Conservation (phyloP, 1,140 invertebrate genomes). For the Monochamus saltuarius region DNA sequence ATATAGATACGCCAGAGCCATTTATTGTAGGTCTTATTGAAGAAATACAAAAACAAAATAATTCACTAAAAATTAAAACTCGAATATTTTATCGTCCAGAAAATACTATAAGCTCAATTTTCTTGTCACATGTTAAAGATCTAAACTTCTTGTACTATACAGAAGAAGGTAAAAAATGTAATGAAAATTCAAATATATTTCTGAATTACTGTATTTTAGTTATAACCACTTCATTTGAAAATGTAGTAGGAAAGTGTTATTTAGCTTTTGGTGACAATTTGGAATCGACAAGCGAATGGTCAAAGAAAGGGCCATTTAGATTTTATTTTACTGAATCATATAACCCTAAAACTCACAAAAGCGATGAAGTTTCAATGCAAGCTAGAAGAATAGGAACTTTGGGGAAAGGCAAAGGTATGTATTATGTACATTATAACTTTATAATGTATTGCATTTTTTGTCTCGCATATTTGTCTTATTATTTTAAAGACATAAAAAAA, state of each 20-base stretch:
- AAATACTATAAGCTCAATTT: slow-evolving; percentile 63
- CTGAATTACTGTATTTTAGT: slow-evolving; percentile 26
- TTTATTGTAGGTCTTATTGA: slow-evolving; percentile 59
- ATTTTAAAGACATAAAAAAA: no score
- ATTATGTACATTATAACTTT: no score
- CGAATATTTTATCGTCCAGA: slow-evolving; percentile 77
- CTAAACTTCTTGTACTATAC: slow-evolving; percentile 78
- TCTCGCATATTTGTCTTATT: no score
- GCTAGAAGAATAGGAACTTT: slow-evolving; percentile 60
- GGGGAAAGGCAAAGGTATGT: slow-evolving; percentile 69
- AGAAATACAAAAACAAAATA: slow-evolving; percentile 35
- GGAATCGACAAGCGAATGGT: slow-evolving; percentile 22
- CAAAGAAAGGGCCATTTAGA: slow-evolving; percentile 45
- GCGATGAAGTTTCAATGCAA: slow-evolving; percentile 64
- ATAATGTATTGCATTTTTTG: no score
- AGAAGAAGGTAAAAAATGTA: slow-evolving; percentile 58
- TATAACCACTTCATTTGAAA: slow-evolving; percentile 26
- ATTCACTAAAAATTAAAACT: slow-evolving; percentile 67
- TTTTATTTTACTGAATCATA: slow-evolving; percentile 80
- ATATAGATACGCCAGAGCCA: slow-evolving; percentile 71
- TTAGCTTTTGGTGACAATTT: slow-evolving; percentile 25
- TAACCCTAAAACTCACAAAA: slow-evolving; percentile 58
- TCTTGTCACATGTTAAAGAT: slow-evolving; percentile 54
- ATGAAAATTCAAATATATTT: neutral
- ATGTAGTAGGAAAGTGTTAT: slow-evolving; percentile 33